Evolutionary conservation across 2,113 vertebrate genomes (phyloP).

Genomic region (Microtus ochrogaster): DNA sequence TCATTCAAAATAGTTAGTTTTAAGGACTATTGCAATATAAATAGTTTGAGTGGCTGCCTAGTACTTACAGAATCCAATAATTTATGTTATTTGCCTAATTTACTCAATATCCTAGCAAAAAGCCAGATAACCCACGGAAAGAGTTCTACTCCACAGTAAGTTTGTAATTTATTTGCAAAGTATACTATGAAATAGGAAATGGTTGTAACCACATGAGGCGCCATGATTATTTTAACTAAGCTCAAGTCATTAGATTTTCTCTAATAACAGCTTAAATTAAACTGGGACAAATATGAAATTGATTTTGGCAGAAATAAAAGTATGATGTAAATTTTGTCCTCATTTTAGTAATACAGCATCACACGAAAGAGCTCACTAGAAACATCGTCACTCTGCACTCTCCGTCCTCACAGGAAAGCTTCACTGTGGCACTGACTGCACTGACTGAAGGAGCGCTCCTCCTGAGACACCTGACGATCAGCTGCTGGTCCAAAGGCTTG

Average conservation of each 20-base stretch:
- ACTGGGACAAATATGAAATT: conserved; percentile 45
- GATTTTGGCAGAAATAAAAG: conserved; percentile 44
- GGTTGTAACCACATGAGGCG: not conserved
- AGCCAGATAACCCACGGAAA: not conserved
- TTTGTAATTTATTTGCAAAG: not conserved
- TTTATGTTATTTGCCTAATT: conserved; percentile 38
- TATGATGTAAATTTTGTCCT: not conserved
- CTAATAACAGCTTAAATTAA: conserved; percentile 47
- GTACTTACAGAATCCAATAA: conserved; percentile 18
- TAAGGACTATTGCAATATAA: conserved; percentile 52
- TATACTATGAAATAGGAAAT: not conserved
- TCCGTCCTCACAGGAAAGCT: not conserved
- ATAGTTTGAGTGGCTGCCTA: conserved; percentile 45
- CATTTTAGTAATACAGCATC: not conserved
- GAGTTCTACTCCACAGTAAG: not conserved
- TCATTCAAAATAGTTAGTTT: conserved; percentile 48
- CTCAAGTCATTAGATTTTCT: conserved; percentile 9
- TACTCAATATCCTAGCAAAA: conserved; percentile 38
- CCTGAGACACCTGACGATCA: not conserved
- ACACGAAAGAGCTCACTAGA: not conserved
- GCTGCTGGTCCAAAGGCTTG: not conserved
- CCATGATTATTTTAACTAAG: not conserved
- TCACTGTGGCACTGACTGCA: not conserved
- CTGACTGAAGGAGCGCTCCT: no score
- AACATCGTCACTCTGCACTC: not conserved